A percentile compares a stretch with the other conserved stretches of the same genome.
Conservation (phyloP, 2,113 vertebrate genomes). For the Passer montanus region DNA sequence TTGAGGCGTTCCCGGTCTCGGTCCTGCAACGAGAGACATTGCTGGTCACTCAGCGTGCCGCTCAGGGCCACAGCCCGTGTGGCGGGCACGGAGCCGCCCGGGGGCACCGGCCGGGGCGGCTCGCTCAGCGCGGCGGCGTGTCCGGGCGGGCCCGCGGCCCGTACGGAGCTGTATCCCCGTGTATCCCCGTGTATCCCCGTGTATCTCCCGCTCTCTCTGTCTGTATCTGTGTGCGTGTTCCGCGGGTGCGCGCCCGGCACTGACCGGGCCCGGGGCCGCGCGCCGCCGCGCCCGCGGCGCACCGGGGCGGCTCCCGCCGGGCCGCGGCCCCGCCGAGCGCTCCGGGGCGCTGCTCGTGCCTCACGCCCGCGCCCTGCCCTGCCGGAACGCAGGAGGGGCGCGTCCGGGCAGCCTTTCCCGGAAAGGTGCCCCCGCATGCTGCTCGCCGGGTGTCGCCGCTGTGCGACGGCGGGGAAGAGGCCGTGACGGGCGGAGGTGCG, state of each 20-base stretch:
- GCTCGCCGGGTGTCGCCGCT: no score
- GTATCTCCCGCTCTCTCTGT: not conserved
- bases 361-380: not conserved
- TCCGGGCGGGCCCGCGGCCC: not conserved
- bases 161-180: no score
- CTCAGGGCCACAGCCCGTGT: rapidly evolving
- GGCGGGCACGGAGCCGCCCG: rapidly evolving
- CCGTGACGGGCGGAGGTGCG: no score
- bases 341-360: rapidly evolving
- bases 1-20: conserved; percentile 30
- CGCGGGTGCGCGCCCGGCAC: not conserved
- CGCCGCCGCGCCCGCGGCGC: conserved; percentile 65
- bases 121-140: not conserved
- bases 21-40: conserved; percentile 8
- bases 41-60: rapidly evolving
- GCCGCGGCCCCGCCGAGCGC: rapidly evolving
- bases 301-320: rapidly evolving
- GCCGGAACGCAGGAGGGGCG: not conserved
- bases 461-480: not conserved
- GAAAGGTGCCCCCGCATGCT: not conserved
- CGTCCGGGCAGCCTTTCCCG: not conserved
- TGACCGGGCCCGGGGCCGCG: not conserved
- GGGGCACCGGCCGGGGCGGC: not conserved
- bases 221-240: not conserved
- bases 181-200: not conserved